These are phyloP conservation scores for Ditula angustiorana DNA, from an alignment of 2,888 invertebrate species.

Conservation along the genomic window DNA sequence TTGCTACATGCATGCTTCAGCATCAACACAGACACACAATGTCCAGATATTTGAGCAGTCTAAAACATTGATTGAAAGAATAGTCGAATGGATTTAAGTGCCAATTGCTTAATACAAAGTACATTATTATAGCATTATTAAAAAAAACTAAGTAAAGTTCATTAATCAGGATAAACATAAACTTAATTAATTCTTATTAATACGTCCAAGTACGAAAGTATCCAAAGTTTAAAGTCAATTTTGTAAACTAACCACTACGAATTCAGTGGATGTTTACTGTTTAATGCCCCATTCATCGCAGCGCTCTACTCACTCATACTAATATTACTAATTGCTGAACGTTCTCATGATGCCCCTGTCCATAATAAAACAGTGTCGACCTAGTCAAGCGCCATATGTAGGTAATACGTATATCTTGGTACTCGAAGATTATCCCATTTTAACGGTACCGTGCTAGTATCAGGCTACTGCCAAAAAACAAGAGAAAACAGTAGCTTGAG, in stretches of 20 bases:
- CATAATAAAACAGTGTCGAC: conserved; percentile 16
- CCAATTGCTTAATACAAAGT: too few species aligned
- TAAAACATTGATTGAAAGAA: too few species aligned
- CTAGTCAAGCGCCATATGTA: conserved; percentile 1
- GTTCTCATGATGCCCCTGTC: conserved; percentile 24
- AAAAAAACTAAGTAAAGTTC: too few species aligned
- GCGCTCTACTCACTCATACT: conserved; percentile 11
- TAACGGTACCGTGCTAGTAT: neutral
- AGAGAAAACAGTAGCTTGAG: neutral
- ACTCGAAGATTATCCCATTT: too few species aligned
- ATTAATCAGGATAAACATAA: too few species aligned
- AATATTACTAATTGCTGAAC: conserved; percentile 24
- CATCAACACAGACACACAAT: too few species aligned
- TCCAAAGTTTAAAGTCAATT: neutral
- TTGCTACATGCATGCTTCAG: too few species aligned
- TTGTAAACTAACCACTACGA: conserved; percentile 10
- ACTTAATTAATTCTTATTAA: too few species aligned
- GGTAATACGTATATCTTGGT: neutral
- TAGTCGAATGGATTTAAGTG: too few species aligned
- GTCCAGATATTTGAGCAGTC: too few species aligned
- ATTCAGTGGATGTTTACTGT: conserved; percentile 13
- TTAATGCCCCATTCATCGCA: conserved; percentile 19
- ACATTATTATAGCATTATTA: too few species aligned
- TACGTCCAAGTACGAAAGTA: neutral
- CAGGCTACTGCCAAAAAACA: neutral